Conservation (phyloP, 2,888 invertebrate species). For the Myopa testacea region DNA sequence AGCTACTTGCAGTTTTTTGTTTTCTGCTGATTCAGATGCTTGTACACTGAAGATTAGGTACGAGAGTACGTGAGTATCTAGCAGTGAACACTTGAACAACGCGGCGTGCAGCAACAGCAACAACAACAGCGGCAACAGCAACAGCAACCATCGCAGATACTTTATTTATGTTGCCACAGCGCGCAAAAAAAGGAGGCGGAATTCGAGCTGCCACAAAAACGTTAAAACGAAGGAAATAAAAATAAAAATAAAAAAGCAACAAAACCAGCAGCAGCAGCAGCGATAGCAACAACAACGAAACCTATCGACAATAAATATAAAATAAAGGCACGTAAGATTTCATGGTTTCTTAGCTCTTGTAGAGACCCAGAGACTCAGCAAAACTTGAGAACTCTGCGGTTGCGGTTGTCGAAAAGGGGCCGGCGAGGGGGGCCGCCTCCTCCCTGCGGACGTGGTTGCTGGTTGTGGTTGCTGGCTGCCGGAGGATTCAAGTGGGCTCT, state of each 20-base stretch:
- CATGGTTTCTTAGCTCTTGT: slow-evolving; percentile 34
- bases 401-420: neutral
- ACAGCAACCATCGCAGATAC: neutral
- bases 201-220: slow-evolving; percentile 4
- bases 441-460: neutral
- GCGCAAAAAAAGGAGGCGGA: slow-evolving; percentile 26
- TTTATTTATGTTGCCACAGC: neutral
- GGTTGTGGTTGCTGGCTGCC: neutral
- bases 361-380: neutral
- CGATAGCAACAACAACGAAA: slow-evolving; percentile 18
- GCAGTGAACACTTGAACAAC: slow-evolving; percentile 18
- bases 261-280: slow-evolving; percentile 12
- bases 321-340: slow-evolving; percentile 36
- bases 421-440: neutral
- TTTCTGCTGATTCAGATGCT: slow-evolving; percentile 33
- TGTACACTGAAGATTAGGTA: slow-evolving; percentile 7
- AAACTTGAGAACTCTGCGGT: neutral
- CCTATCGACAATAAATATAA: slow-evolving; percentile 24
- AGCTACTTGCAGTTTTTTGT: slow-evolving; percentile 15
- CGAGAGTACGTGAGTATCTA: slow-evolving; percentile 23
- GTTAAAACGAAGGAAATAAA: neutral
- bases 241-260: neutral
- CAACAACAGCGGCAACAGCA: neutral
- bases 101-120: neutral
- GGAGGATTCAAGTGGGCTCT: neutral